These are phyloP conservation scores for Ganaspis brasiliensis DNA, from an alignment of 2,888 invertebrate genomes.

Conservation along the genomic window DNA sequence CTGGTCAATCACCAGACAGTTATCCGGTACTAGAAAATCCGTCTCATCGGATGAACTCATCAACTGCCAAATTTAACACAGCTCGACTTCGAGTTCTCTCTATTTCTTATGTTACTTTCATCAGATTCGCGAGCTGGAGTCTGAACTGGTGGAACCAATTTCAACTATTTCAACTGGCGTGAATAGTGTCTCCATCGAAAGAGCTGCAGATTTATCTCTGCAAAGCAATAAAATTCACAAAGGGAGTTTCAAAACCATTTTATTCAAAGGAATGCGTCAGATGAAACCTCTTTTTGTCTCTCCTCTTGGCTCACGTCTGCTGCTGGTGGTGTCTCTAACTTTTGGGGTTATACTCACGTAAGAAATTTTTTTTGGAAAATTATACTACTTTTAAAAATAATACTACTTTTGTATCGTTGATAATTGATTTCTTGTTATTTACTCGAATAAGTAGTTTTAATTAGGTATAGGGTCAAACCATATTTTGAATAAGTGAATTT, in stretches of 20 bases:
- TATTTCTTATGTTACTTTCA: conserved; percentile 32
- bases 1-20: conserved; percentile 83
- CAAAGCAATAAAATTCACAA: conserved; percentile 53
- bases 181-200: neutral
- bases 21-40: conserved; percentile 84
- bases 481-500: too few relatives aligned
- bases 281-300: conserved; percentile 85
- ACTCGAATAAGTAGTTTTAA: too few relatives aligned
- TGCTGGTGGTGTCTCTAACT: conserved; percentile 86
- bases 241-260: conserved; percentile 81
- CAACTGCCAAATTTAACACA: neutral
- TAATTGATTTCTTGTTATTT: too few relatives aligned
- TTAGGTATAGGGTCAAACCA: too few relatives aligned
- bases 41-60: conserved; percentile 10
- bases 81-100: conserved; percentile 14
- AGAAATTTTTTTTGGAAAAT: conserved; percentile 32
- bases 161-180: neutral
- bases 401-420: too few relatives aligned
- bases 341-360: conserved; percentile 67
- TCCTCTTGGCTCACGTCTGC: conserved; percentile 84
- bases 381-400: too few relatives aligned
- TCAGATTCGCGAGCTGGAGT: conserved; percentile 52
- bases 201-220: neutral
- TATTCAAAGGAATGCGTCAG: conserved; percentile 83
- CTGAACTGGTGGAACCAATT: conserved; percentile 44